Conservation (phyloP, 2,797 vertebrate species). For the Acrossocheilus fasciatus region DNA sequence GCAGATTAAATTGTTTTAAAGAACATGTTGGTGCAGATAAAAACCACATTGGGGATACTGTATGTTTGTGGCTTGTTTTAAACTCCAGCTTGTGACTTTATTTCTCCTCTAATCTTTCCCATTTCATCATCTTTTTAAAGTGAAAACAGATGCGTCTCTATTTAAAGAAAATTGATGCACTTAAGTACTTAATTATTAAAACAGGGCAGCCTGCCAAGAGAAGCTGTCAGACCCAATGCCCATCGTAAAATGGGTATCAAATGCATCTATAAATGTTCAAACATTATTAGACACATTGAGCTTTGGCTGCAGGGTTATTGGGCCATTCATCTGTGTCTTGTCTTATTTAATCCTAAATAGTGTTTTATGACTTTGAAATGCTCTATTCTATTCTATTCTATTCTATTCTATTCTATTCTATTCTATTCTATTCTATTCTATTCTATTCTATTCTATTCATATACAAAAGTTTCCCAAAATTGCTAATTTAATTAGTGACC, state of each 20-base stretch:
- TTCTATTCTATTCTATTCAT: too few relatives aligned
- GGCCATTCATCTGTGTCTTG: not conserved
- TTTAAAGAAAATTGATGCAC: constrained; percentile 32
- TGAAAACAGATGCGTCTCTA: constrained; percentile 15
- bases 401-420: not conserved
- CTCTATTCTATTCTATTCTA: not conserved
- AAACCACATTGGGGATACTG: not conserved
- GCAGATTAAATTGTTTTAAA: constrained; percentile 11
- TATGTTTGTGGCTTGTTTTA: not conserved
- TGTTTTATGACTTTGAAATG: not conserved
- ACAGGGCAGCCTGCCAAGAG: constrained; percentile 24
- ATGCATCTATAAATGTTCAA: constrained; percentile 15
- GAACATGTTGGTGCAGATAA: not conserved
- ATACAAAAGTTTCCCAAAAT: not conserved
- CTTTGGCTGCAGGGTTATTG: not conserved
- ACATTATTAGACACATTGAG: not conserved
- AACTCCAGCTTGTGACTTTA: not conserved
- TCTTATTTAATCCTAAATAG: not conserved
- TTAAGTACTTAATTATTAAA: constrained; percentile 38
- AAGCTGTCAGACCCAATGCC: constrained; percentile 31
- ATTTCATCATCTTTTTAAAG: constrained; percentile 2
- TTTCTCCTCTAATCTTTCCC: not conserved
- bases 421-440: too few relatives aligned
- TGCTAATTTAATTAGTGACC: not conserved
- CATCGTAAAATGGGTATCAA: not conserved